These are phyloP conservation scores for Sorex maritimensis DNA, from an alignment of 2,797 vertebrate genomes.

Conservation along the genomic window DNA sequence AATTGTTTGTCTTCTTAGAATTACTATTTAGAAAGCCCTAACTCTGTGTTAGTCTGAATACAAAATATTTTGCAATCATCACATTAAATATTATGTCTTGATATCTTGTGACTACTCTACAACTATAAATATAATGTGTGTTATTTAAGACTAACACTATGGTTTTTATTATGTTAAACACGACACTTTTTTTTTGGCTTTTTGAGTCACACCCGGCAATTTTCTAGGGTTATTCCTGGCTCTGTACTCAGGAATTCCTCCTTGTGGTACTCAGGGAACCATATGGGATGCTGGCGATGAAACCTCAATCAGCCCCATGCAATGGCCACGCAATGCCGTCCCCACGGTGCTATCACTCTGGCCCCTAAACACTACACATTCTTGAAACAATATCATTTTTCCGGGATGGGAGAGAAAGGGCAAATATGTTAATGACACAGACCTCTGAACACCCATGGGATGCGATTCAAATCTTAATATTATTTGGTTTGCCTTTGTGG, in stretches of 20 bases:
- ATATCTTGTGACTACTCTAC: background rate
- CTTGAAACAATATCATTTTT: background rate
- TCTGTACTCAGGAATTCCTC: too few species aligned
- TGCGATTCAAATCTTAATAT: background rate
- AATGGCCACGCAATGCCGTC: too few species aligned
- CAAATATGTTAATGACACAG: background rate
- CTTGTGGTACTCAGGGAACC: too few species aligned
- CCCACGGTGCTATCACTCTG: too few species aligned
- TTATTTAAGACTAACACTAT: background rate
- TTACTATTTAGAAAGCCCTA: background rate
- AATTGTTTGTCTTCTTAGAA: background rate
- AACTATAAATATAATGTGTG: background rate
- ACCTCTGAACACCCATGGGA: background rate
- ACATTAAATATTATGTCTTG: background rate
- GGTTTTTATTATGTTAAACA: background rate
- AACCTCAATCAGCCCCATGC: too few species aligned
- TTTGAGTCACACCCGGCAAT: too few species aligned
- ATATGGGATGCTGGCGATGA: too few species aligned
- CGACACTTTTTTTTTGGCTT: background rate
- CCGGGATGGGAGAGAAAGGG: background rate
- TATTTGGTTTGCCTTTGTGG: conserved; percentile 9
- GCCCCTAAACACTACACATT: background rate
- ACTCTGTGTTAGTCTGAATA: background rate
- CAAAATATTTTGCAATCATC: background rate
- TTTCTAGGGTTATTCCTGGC: too few species aligned